Base-by-base conservation (phyloP, 2,888 invertebrate species). In the Ganaspis brasiliensis region DNA sequence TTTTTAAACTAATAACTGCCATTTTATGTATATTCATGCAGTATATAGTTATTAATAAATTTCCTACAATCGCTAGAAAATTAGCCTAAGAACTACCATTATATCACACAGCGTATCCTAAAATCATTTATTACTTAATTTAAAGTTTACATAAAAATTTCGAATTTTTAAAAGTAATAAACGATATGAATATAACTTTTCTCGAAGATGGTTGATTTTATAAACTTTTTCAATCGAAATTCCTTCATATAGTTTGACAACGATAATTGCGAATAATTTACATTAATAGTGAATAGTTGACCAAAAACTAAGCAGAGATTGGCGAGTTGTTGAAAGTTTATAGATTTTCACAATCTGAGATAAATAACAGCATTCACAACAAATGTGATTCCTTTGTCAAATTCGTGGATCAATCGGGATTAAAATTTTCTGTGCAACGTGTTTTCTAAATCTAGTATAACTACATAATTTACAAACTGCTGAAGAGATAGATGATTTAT, bases 31-130 rank as follows among this genome's bases (percentile, higher is more conserved):
- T 56, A 24, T 56, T 56, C 4, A 12, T 40, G 19, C 21, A 24
- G 40, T 67, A 45, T 45, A 26, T 67, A 67, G 26, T 14, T n/a
- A 6, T 45, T 67, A 16, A 10, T 31, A 12, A 1, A 37, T 61
- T 37, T 16, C n/a, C 40, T 67, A 67, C 24, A 67, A 45, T 49
- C 9, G 40, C 67, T 24, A 49, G 45, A 4, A 49, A 67, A 45
- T 49, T 67, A 10, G 45, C 19, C 10, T 35, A 24, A 67, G 40
- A 45, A 45, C 45, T 67, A 67, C 67, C 40, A 67, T 45, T 67
- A 67, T 67, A 67, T 67, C 67, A 67, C 67, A 67, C 67, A 67
- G 24, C 40, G 45, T 67, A 67, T 67, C 45, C 67, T 67, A 67
- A 21, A 40, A 40, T 40, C 45, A 63, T 37, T 21, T 45, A 19